phyloP scores from a whole-genome alignment of 2,888 invertebrate genomes.

The Idaea biselata region DNA sequence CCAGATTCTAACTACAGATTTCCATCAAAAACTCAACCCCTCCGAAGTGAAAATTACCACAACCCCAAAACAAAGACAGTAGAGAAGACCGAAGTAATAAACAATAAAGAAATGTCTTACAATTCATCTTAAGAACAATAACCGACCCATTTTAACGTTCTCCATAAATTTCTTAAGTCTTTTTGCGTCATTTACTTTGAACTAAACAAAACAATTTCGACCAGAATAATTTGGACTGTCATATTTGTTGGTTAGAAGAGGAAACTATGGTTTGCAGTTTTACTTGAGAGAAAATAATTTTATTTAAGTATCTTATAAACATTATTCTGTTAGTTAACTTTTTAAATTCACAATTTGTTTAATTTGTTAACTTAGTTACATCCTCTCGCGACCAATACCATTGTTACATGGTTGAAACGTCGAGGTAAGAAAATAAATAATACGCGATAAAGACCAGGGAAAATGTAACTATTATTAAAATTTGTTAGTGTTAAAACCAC shows the following conservation, averaged over 20 bases:
- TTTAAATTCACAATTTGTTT: too few relatives aligned
- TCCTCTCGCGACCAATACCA: too few relatives aligned
- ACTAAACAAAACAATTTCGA: slow-evolving; percentile 47
- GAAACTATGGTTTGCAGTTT: not conserved
- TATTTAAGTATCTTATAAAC: too few relatives aligned
- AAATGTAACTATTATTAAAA: too few relatives aligned
- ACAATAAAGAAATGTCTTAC: slow-evolving; percentile 17
- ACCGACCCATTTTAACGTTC: slow-evolving; percentile 19
- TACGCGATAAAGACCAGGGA: too few relatives aligned
- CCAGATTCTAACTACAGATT: too few relatives aligned
- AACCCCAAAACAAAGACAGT: not conserved
- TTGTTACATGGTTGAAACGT: too few relatives aligned
- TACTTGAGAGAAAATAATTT: not conserved
- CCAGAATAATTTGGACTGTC: slow-evolving; percentile 35
- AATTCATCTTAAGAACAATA: slow-evolving; percentile 38
- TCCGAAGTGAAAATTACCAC: slow-evolving; percentile 9
- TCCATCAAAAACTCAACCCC: slow-evolving; percentile 9
- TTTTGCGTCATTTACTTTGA: slow-evolving; percentile 59
- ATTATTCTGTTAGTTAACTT: too few relatives aligned
- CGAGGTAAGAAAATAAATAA: too few relatives aligned
- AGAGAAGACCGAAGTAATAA: not conserved
- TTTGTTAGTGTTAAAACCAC: too few relatives aligned
- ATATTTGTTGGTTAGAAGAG: not conserved
- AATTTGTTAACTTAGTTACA: too few relatives aligned
- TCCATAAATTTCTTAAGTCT: slow-evolving; percentile 48